phyloP scores from a whole-genome alignment of 2,113 vertebrate genomes.

The Platycercus adscitus region DNA sequence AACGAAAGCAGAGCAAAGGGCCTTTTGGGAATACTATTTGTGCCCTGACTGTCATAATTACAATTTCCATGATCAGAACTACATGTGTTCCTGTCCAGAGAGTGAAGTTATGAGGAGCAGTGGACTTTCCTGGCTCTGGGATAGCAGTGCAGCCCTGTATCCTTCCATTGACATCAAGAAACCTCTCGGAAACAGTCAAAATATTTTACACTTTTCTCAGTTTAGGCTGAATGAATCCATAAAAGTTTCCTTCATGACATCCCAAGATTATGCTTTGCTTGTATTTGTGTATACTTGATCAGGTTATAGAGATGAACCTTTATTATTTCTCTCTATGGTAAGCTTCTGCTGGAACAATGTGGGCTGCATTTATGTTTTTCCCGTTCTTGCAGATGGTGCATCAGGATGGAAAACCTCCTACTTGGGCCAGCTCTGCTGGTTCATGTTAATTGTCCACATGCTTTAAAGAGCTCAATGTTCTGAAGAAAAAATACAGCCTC shows the following conservation, averaged over 20 bases:
- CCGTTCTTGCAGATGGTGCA: not conserved
- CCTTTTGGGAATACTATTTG: slow-evolving; percentile 84
- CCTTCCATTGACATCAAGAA: slow-evolving; percentile 78
- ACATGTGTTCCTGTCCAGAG: slow-evolving; percentile 77
- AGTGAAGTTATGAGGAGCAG: slow-evolving; percentile 81
- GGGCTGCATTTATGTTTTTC: not conserved
- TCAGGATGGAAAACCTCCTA: not conserved
- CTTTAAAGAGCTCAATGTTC: not conserved
- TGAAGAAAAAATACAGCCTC: not conserved
- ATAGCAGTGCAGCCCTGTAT: slow-evolving; percentile 81
- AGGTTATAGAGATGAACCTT: slow-evolving; percentile 79
- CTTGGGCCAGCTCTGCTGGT: not conserved
- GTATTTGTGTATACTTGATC: slow-evolving; percentile 81
- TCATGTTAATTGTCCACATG: not conserved
- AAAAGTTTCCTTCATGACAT: slow-evolving; percentile 76
- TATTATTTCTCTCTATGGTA: slow-evolving; percentile 81
- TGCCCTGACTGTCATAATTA: slow-evolving; percentile 88
- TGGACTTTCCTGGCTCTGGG: slow-evolving; percentile 84
- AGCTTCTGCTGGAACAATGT: slow-evolving; percentile 9
- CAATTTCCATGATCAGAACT: slow-evolving; percentile 76
- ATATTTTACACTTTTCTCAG: slow-evolving; percentile 77
- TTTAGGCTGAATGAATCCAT: slow-evolving; percentile 80
- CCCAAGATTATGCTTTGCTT: slow-evolving; percentile 73
- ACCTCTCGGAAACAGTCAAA: slow-evolving; percentile 67
- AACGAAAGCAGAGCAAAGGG: slow-evolving; percentile 75